phyloP scores from a whole-genome alignment of 2,797 vertebrate genomes.

The Enteromius anoplus region DNA sequence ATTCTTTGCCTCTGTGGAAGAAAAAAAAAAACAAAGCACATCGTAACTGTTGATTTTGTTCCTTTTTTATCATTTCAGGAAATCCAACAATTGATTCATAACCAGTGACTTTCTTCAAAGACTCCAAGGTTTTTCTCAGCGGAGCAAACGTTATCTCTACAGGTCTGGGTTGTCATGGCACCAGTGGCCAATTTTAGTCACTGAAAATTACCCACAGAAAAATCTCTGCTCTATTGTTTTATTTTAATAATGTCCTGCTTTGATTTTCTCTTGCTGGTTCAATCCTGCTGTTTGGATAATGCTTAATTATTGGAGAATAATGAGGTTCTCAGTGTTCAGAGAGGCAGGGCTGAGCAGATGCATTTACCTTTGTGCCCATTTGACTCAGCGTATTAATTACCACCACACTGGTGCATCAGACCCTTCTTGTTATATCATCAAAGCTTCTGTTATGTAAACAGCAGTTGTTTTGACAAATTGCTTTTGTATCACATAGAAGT shows the following conservation, averaged over 20 bases:
- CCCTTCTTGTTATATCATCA: not conserved
- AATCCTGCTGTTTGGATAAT: slow-evolving; percentile 37
- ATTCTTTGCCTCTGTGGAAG: not conserved
- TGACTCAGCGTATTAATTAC: slow-evolving; percentile 53
- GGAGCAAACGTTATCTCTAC: not conserved
- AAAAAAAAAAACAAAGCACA: not conserved
- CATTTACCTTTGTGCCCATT: slow-evolving; percentile 45
- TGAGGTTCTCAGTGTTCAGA: slow-evolving; percentile 35
- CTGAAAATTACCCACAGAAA: not conserved
- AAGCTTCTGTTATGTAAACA: slow-evolving; percentile 5
- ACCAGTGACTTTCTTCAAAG: not conserved
- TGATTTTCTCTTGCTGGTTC: slow-evolving; percentile 2
- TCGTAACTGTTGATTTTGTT: slow-evolving; percentile 1
- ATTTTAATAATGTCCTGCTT: slow-evolving; percentile 9
- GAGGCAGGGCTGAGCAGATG: slow-evolving; percentile 38
- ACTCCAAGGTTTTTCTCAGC: not conserved
- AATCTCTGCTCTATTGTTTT: slow-evolving; percentile 18
- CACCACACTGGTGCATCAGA: slow-evolving; percentile 25
- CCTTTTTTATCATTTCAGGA: slow-evolving; percentile 16
- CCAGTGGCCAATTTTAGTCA: not conserved
- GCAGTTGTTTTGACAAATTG: not conserved
- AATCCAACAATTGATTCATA: slow-evolving; percentile 18
- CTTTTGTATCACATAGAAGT: not conserved
- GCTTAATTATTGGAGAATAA: slow-evolving; percentile 52
- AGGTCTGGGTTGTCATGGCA: slow-evolving; percentile 27